phyloP scores from a whole-genome alignment of 1,140 invertebrate genomes.

The Eueides isabella region DNA sequence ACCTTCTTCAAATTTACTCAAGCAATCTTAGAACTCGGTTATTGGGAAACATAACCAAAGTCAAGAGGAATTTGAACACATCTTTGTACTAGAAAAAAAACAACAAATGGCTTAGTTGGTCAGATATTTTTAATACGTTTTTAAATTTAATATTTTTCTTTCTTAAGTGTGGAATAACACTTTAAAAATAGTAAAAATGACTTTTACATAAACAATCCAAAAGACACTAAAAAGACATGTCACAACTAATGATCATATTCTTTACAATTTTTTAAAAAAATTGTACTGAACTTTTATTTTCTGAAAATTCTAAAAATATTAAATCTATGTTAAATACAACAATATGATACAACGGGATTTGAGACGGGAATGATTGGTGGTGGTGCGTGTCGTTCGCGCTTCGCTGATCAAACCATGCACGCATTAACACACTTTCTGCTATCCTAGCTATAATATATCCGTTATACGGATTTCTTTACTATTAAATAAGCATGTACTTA shows the following conservation, averaged over 20 bases:
- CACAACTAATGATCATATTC: too few species aligned
- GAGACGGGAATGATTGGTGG: slow-evolving; percentile 47
- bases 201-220: too few species aligned
- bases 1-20: slow-evolving; percentile 36
- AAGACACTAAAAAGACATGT: too few species aligned
- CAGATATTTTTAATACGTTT: too few species aligned
- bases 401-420: slow-evolving; percentile 65
- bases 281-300: too few species aligned
- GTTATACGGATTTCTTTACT: slow-evolving; percentile 47
- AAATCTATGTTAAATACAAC: not conserved
- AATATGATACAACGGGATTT: slow-evolving; percentile 51
- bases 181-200: too few species aligned
- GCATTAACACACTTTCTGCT: slow-evolving; percentile 76
- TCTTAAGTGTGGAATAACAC: too few species aligned
- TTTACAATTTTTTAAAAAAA: too few species aligned
- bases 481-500: not conserved
- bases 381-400: slow-evolving; percentile 63
- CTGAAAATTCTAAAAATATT: too few species aligned
- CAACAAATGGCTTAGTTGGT: too few species aligned
- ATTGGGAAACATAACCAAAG: slow-evolving; percentile 26
- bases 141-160: too few species aligned
- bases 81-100: not conserved
- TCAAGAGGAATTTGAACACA: not conserved
- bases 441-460: slow-evolving; percentile 67
- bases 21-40: slow-evolving; percentile 31